Evolutionary conservation across 2,113 vertebrate species (phyloP).

Genomic region (Limanda limanda): DNA sequence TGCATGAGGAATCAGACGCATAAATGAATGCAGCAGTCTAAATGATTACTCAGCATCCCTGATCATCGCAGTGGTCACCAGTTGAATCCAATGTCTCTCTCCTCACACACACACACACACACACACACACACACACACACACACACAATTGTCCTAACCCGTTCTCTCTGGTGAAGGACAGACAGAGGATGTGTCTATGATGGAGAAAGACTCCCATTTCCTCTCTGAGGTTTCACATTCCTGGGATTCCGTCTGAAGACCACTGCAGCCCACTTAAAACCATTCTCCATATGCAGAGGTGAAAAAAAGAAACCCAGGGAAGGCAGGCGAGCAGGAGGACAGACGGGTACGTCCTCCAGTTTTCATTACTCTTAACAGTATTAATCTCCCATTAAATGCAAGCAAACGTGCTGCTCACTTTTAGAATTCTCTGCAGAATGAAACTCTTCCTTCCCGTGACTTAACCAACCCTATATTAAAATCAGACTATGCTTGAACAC

Average conservation of each 20-base stretch:
- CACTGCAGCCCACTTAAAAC: conserved; percentile 74
- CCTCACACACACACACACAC: background rate
- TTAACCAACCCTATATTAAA: background rate
- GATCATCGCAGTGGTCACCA: conserved; percentile 17
- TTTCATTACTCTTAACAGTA: background rate
- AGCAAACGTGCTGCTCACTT: background rate
- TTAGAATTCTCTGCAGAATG: background rate
- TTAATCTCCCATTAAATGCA: background rate
- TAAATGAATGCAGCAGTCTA: conserved; percentile 43
- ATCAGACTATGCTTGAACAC: background rate
- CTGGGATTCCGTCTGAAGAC: conserved; percentile 75
- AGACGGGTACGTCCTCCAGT: background rate
- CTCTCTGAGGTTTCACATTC: conserved; percentile 78
- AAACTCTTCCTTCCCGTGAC: background rate
- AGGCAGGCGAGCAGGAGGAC: conserved; percentile 14
- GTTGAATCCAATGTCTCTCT: background rate
- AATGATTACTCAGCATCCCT: conserved; percentile 12
- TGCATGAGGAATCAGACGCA: conserved; percentile 20
- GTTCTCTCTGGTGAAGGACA: conserved; percentile 56
- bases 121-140: background rate
- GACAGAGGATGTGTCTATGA: conserved; percentile 69
- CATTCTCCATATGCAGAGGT: conserved; percentile 61
- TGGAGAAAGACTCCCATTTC: conserved; percentile 70
- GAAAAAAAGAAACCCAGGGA: conserved; percentile 8
- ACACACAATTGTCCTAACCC: conserved; percentile 16